A percentile compares a stretch with the other conserved stretches of the same genome.
Conservation (phyloP, 2,113 vertebrate genomes). For the Desmodus rotundus region DNA sequence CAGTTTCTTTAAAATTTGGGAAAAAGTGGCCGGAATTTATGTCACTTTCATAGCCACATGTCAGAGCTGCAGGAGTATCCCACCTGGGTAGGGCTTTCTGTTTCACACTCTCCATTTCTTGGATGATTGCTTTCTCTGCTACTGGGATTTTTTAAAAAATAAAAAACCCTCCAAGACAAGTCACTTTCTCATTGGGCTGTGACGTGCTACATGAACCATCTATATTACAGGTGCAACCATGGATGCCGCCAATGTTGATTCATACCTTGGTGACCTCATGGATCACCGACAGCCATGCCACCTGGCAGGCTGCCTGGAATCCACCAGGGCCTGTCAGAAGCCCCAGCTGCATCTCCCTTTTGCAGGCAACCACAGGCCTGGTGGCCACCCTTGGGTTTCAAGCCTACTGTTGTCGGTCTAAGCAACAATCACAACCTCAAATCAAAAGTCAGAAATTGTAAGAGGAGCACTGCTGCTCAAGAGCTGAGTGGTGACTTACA, state of each 20-base stretch:
- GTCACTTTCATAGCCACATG: background rate
- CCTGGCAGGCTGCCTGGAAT: conserved; percentile 57
- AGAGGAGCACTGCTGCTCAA: conserved; percentile 27
- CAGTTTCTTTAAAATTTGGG: background rate
- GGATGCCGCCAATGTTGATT: conserved; percentile 35
- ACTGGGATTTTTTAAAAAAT: background rate
- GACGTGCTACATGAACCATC: conserved; percentile 47
- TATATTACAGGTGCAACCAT: conserved; percentile 41
- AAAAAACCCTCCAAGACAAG: conserved; percentile 39
- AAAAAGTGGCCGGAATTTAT: background rate
- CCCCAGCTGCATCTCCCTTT: background rate
- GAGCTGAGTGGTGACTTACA: background rate
- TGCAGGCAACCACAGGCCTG: background rate
- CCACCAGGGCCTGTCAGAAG: conserved; percentile 31
- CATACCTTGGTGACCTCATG: conserved; percentile 52
- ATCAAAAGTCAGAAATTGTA: conserved; percentile 39
- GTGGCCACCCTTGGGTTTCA: background rate
- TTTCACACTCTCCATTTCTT: conserved; percentile 36
- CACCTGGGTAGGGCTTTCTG: background rate
- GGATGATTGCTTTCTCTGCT: conserved; percentile 47
- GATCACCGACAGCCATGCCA: conserved; percentile 50
- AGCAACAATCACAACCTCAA: background rate
- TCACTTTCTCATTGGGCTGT: conserved; percentile 58
- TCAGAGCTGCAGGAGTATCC: background rate
- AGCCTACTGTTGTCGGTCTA: background rate